These are phyloP conservation scores for Bedellia somnulentella DNA, from an alignment of 2,888 invertebrate genomes.

Conservation along the genomic window DNA sequence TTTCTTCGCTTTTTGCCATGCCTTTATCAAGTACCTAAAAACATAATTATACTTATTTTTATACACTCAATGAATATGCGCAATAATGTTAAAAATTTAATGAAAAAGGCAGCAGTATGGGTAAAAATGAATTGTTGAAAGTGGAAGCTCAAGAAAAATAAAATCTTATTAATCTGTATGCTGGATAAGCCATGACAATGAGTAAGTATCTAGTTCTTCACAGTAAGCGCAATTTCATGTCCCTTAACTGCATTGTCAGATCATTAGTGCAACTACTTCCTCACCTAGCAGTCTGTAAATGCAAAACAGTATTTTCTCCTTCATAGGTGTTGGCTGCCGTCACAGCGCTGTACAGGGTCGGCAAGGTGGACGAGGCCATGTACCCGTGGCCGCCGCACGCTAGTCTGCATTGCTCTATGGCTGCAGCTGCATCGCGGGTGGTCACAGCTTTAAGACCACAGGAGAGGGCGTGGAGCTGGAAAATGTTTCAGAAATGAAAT, in stretches of 20 bases:
- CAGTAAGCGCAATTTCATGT: too few species aligned
- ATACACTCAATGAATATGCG: not conserved
- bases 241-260: too few species aligned
- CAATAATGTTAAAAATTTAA: too few species aligned
- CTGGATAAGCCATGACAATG: too few species aligned
- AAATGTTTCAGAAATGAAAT: constrained; percentile 9
- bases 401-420: constrained; percentile 79
- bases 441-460: constrained; percentile 90
- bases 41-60: too few species aligned
- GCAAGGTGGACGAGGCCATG: constrained; percentile 75
- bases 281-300: constrained; percentile 74
- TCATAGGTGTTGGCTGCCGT: constrained; percentile 86
- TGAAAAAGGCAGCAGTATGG: too few species aligned
- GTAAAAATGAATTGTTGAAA: too few species aligned
- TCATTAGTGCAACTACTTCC: not conserved
- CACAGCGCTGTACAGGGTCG: constrained; percentile 71
- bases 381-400: constrained; percentile 92
- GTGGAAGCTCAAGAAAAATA: too few species aligned
- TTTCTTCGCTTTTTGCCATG: constrained; percentile 60
- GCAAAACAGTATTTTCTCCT: constrained; percentile 86
- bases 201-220: too few species aligned
- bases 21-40: constrained; percentile 66
- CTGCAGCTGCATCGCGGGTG: constrained; percentile 70
- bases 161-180: too few species aligned
- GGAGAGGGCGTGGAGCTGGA: constrained; percentile 83